A percentile compares a stretch with the other conserved stretches of the same genome.
These are phyloP conservation scores for Dysmachus trigonus DNA, from an alignment of 2,888 invertebrate genomes.

Conservation along the genomic window DNA sequence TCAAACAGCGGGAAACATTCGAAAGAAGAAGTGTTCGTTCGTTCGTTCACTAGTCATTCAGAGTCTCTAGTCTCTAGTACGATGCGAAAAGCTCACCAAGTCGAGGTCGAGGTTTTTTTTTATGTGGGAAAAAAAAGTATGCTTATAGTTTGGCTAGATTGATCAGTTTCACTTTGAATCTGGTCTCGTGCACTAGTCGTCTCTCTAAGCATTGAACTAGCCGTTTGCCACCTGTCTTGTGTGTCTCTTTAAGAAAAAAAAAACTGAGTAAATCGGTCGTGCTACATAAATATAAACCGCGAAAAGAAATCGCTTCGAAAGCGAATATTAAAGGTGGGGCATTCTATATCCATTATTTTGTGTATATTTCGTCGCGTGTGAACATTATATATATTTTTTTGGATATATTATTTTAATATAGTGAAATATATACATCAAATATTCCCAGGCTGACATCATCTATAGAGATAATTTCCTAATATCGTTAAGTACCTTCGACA, in stretches of 20 bases:
- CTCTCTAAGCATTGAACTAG: not conserved
- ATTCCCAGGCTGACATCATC: conserved; percentile 3
- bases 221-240: not conserved
- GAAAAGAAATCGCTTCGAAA: conserved; percentile 26
- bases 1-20: not conserved
- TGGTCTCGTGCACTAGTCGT: not conserved
- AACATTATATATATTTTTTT: not conserved
- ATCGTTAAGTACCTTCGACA: conserved; percentile 15
- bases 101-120: not conserved
- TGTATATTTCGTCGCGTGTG: conserved; percentile 18
- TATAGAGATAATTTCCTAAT: not conserved
- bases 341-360: conserved; percentile 1
- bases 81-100: not conserved
- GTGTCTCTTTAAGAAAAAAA: not conserved
- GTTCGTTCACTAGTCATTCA: not conserved
- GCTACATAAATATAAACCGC: conserved; percentile 4
- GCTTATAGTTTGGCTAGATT: conserved; percentile 10
- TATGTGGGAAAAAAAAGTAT: conserved; percentile 5
- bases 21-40: not conserved
- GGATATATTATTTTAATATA: not conserved
- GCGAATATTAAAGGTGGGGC: conserved; percentile 31
- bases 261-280: conserved; percentile 3
- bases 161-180: conserved; percentile 31
- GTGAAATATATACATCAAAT: not conserved
- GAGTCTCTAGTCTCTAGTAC: not conserved